Percentiles rank a stretch among this genome's conserved stretches.
Evolutionary conservation across 2,113 vertebrate species (phyloP).

Genomic region (Albula goreensis): DNA sequence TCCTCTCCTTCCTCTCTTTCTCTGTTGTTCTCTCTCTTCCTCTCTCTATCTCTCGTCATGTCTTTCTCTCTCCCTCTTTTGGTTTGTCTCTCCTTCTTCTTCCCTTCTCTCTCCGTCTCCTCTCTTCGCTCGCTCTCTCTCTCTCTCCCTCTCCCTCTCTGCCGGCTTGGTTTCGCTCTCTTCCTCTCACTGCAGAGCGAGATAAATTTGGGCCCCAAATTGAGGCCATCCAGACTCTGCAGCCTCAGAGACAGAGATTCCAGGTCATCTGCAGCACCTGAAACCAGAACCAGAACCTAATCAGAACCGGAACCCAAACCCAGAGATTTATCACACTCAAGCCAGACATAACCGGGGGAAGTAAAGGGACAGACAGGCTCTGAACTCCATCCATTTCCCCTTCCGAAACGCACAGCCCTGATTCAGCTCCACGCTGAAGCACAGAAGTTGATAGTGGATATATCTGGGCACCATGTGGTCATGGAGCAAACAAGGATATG

Average conservation of each 20-base stretch:
- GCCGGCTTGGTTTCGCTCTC: slow-evolving; percentile 7
- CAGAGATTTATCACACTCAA: too few relatives aligned
- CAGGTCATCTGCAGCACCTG: slow-evolving; percentile 23
- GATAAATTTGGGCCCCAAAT: slow-evolving; percentile 37
- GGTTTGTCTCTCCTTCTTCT: background rate
- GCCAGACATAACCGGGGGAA: background rate
- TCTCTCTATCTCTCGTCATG: background rate
- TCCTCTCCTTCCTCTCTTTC: background rate
- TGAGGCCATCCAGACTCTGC: slow-evolving; percentile 32
- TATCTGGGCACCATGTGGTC: background rate
- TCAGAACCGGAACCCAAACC: background rate
- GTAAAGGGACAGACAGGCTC: background rate
- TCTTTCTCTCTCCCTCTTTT: background rate
- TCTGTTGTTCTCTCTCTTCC: background rate
- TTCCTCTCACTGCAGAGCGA: slow-evolving; percentile 23
- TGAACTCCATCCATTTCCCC: background rate
- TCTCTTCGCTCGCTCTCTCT: background rate
- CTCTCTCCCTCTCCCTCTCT: slow-evolving; percentile 16
- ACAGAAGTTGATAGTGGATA: background rate
- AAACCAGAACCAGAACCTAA: background rate
- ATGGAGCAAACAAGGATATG: background rate
- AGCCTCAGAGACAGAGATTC: slow-evolving; percentile 12
- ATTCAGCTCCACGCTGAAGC: too few relatives aligned
- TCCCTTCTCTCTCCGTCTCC: too few relatives aligned
- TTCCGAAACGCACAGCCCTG: background rate